Conservation (phyloP, 1,140 invertebrate genomes). For the Leptopilina clavipes region DNA sequence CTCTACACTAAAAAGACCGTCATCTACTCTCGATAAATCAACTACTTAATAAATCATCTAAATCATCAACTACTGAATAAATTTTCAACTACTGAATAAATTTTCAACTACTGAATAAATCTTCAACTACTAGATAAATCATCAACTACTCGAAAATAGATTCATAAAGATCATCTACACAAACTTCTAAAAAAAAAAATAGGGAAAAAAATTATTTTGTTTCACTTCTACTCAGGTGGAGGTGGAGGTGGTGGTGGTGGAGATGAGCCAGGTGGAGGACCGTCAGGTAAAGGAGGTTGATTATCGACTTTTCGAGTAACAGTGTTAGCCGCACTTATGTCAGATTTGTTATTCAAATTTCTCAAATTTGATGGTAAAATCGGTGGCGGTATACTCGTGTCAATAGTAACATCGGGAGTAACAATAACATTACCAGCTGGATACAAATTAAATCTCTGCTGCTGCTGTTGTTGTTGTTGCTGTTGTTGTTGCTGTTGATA, state of each 20-base stretch:
- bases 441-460: slow-evolving; percentile 58
- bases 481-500: slow-evolving; percentile 57
- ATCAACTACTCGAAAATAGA: background rate
- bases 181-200: too few species aligned
- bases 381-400: slow-evolving; percentile 70
- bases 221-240: slow-evolving; percentile 66
- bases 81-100: too few species aligned
- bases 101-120: background rate
- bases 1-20: background rate
- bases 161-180: too few species aligned
- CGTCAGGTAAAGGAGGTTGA: slow-evolving; percentile 70
- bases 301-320: background rate
- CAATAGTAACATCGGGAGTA: slow-evolving; percentile 64
- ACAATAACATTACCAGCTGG: slow-evolving; percentile 61
- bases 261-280: slow-evolving; percentile 68
- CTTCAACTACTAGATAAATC: background rate
- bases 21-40: background rate
- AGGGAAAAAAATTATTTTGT: background rate
- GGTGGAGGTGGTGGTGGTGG: slow-evolving; percentile 72
- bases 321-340: background rate
- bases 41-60: too few species aligned
- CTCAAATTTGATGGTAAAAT: slow-evolving; percentile 41
- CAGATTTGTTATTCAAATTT: slow-evolving; percentile 31
- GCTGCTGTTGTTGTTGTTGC: background rate
- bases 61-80: too few species aligned